Conservation (phyloP, 2,797 vertebrate genomes). For the Platalea minor region DNA sequence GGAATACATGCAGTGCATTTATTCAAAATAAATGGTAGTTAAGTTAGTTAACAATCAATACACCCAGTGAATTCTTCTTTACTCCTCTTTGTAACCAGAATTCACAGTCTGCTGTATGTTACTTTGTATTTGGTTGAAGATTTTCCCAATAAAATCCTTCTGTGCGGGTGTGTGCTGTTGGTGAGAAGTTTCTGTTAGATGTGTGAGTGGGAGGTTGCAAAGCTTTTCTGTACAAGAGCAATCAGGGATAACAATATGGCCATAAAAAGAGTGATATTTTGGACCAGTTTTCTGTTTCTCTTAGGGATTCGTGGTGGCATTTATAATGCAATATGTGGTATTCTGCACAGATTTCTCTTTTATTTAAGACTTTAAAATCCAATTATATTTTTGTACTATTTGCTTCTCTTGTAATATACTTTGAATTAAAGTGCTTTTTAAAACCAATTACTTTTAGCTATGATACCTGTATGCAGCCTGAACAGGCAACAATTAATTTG, state of each 20-base stretch:
- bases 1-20: neutral
- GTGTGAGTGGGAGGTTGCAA: neutral
- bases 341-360: conserved; percentile 14
- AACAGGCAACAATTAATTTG: neutral
- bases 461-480: neutral
- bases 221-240: neutral
- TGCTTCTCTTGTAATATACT: neutral
- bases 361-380: conserved; percentile 34
- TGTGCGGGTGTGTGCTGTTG: neutral
- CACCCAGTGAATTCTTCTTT: neutral
- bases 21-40: neutral
- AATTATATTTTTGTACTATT: neutral
- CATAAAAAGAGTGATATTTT: conserved; percentile 22
- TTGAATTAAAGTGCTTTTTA: conserved; percentile 12
- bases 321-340: neutral
- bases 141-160: neutral
- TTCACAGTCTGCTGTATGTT: neutral
- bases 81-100: neutral
- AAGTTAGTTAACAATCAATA: neutral
- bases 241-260: neutral
- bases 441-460: neutral
- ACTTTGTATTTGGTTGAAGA: neutral
- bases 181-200: neutral
- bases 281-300: neutral
- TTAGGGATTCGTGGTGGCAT: conserved; percentile 21